Evolutionary conservation across 2,797 vertebrate genomes (phyloP).

Genomic region (Gorsachius magnificus): DNA sequence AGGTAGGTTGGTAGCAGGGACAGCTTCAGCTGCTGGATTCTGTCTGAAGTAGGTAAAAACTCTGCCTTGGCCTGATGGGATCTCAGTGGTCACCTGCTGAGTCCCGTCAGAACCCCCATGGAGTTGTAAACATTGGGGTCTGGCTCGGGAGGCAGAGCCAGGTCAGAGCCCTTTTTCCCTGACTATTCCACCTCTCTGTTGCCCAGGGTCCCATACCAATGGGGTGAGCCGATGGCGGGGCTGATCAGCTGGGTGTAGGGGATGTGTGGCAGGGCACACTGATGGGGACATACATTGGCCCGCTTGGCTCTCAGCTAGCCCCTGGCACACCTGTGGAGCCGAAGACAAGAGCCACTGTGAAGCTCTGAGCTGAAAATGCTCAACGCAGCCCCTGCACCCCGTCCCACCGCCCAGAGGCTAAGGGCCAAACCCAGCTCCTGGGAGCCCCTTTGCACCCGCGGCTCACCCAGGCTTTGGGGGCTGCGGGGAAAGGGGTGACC

Average conservation of each 20-base stretch:
- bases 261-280: no score
- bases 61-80: not conserved
- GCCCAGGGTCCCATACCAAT: not conserved
- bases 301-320: not conserved
- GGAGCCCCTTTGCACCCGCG: not conserved
- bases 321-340: accelerated
- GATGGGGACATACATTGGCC: not conserved
- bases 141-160: not conserved
- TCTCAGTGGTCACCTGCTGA: not conserved
- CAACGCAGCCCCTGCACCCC: not conserved
- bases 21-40: not conserved
- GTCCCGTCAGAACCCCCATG: accelerated
- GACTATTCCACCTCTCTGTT: not conserved
- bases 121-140: accelerated
- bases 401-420: accelerated
- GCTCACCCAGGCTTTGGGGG: not conserved
- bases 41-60: not conserved
- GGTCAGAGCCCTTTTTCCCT: not conserved
- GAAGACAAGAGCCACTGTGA: not conserved
- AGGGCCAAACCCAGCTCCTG: not conserved
- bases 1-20: not conserved
- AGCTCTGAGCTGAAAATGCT: not conserved
- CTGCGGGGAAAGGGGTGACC: not conserved
- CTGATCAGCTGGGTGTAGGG: not conserved
- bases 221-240: not conserved